phyloP scores from a whole-genome alignment of 2,888 invertebrate species.

The Eristalis tenax region DNA sequence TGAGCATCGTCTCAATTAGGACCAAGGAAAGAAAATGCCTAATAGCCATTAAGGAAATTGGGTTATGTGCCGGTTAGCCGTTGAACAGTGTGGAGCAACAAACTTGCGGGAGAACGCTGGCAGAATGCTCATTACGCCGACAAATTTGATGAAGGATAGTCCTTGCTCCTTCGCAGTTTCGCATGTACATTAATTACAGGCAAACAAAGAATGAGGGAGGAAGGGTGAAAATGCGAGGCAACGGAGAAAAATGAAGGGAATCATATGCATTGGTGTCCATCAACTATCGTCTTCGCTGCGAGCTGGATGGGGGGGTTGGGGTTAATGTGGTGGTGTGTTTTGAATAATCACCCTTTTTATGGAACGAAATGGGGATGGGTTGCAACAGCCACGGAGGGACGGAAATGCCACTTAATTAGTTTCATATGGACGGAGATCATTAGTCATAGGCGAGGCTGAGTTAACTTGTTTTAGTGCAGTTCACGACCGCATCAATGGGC shows the following conservation, averaged over 20 bases:
- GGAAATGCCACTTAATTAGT: conserved; percentile 26
- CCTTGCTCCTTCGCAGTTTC: conserved; percentile 16
- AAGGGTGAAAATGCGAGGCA: background rate
- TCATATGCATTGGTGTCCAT: conserved; percentile 5
- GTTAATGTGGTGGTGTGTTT: conserved; percentile 1
- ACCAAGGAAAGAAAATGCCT: conserved; percentile 76
- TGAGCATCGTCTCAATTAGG: conserved; percentile 80
- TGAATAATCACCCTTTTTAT: conserved; percentile 24
- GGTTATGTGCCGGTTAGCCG: conserved; percentile 75
- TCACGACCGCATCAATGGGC: background rate
- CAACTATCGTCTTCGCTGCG: background rate
- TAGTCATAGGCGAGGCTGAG: conserved; percentile 9
- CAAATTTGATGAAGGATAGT: conserved; percentile 65
- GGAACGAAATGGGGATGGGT: background rate
- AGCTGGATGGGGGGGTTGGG: background rate
- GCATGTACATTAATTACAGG: conserved; percentile 57
- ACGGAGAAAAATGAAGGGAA: conserved; percentile 35
- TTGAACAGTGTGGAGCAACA: background rate
- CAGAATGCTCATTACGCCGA: conserved; percentile 28
- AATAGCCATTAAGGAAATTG: conserved; percentile 81
- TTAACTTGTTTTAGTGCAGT: background rate
- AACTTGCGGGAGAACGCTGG: background rate
- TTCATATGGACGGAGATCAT: conserved; percentile 13
- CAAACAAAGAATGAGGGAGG: conserved; percentile 42
- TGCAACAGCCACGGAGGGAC: background rate